Base-by-base conservation (phyloP, 2,797 vertebrate genomes). In the Falco cherrug region DNA sequence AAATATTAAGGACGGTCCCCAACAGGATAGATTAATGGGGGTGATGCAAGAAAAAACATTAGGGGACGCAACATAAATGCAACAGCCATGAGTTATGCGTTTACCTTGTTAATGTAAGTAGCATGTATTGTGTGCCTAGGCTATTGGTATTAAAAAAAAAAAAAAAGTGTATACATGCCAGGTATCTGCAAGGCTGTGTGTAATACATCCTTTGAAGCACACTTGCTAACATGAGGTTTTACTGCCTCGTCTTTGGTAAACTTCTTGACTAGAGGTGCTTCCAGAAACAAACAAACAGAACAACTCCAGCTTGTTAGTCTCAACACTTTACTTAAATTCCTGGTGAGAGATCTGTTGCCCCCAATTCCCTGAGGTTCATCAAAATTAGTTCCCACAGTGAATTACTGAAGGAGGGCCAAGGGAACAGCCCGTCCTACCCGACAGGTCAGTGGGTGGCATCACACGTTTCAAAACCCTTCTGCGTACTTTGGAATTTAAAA, bases 61-160 rank as follows among this genome's bases (percentile, higher is more conserved):
- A 18, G 35, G 16, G 19, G 26, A 29, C 11, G 54, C 60, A 61
- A 37, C 63, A 33, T 47, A 39, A 39, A 41, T 10, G 33, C 50
- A 26, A n/a, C 56, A 47, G 63, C 48, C 61, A 26, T 1, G 0
- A 13, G 41, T 25, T 29, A 10, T 10, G 33, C 18, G 2, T 35
- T 71, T 26, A 21, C 67, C 22, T 53, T 12, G 37, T 5, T 43
- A 35, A 41, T 16, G 7, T 17, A 26, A 20, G 45, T 3, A 35
- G 26, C 16, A 7, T 3, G 4, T 16, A 29, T 4, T 0, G 3
- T 22, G 22, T 6, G 11, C 29, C 5, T 9, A 22, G 2, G 26
- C 16, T 47, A 41, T 3, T 9, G 33, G 25, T 16, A 29, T 37
- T 41, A 6, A 8, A 21, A 45, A 45, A 45, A 18, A 41, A 24